Evolutionary conservation across 2,888 invertebrate species (phyloP).

Genomic region (Dynastes tityus): DNA sequence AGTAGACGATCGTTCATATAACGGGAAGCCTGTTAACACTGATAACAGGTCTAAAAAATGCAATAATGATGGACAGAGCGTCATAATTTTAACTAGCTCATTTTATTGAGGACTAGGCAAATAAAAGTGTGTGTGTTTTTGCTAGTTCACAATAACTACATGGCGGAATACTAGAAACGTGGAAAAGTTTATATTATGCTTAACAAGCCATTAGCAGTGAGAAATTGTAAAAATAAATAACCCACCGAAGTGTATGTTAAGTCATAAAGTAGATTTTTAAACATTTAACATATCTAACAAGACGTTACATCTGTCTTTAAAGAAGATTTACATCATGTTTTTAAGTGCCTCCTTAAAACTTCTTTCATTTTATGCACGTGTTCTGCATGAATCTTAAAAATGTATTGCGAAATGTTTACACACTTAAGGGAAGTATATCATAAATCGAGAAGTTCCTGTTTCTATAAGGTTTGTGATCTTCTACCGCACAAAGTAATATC

Average conservation of each 20-base stretch:
- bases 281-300: conserved; percentile 2
- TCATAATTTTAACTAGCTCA: too few species aligned
- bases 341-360: conserved; percentile 2
- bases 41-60: too few species aligned
- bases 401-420: conserved; percentile 1
- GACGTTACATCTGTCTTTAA: not conserved
- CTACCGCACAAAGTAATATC: not conserved
- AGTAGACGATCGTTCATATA: too few species aligned
- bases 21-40: too few species aligned
- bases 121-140: too few species aligned
- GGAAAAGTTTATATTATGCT: too few species aligned
- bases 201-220: too few species aligned
- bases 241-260: not conserved
- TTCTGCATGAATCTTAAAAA: not conserved
- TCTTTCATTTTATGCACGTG: not conserved
- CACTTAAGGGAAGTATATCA: conserved; percentile 9
- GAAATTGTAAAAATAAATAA: not conserved
- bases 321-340: not conserved
- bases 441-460: conserved; percentile 5
- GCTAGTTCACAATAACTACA: too few species aligned
- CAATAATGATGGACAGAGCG: too few species aligned
- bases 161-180: too few species aligned
- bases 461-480: conserved; percentile 1
- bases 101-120: too few species aligned
- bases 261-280: not conserved